Evolutionary conservation across 1,140 invertebrate species (phyloP).

Genomic region (Whitmania pigra): DNA sequence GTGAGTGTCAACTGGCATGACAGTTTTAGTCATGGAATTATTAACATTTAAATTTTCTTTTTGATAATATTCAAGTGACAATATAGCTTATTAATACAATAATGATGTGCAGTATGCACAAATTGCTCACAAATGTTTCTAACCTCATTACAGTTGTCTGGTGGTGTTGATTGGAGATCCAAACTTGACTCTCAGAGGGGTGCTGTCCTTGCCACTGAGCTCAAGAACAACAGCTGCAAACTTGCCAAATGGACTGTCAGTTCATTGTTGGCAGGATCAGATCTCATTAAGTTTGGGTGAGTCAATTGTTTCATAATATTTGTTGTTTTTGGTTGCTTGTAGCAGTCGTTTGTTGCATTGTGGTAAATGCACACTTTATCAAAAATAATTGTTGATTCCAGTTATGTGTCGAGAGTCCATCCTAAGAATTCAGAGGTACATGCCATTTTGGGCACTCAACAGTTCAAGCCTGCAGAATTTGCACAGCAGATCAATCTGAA

Average conservation of each 20-base stretch:
- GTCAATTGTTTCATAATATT: background rate
- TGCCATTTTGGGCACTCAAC: slow-evolving; percentile 92
- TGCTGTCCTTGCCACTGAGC: slow-evolving; percentile 91
- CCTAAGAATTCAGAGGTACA: slow-evolving; percentile 87
- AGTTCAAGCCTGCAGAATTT: slow-evolving; percentile 96
- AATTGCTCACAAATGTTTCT: too few relatives aligned
- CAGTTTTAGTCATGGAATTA: too few relatives aligned
- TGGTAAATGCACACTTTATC: background rate
- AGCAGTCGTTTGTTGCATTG: too few relatives aligned
- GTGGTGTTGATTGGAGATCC: slow-evolving; percentile 93
- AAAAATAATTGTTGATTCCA: slow-evolving; percentile 31
- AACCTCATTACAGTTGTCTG: slow-evolving; percentile 52
- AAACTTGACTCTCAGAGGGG: slow-evolving; percentile 93
- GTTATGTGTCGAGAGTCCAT: slow-evolving; percentile 84
- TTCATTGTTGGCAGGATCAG: slow-evolving; percentile 83
- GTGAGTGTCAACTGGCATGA: slow-evolving; percentile 36
- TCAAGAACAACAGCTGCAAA: slow-evolving; percentile 97
- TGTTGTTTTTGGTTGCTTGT: too few relatives aligned
- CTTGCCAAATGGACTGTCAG: slow-evolving; percentile 93
- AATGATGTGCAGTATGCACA: too few relatives aligned
- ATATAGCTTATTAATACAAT: too few relatives aligned
- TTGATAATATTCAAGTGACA: too few relatives aligned
- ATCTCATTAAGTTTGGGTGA: slow-evolving; percentile 92
- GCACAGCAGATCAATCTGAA: slow-evolving; percentile 96
- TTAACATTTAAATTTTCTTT: too few relatives aligned